Evolutionary conservation across 2,113 vertebrate species (phyloP).

Genomic region (Micronycteris hirsuta): DNA sequence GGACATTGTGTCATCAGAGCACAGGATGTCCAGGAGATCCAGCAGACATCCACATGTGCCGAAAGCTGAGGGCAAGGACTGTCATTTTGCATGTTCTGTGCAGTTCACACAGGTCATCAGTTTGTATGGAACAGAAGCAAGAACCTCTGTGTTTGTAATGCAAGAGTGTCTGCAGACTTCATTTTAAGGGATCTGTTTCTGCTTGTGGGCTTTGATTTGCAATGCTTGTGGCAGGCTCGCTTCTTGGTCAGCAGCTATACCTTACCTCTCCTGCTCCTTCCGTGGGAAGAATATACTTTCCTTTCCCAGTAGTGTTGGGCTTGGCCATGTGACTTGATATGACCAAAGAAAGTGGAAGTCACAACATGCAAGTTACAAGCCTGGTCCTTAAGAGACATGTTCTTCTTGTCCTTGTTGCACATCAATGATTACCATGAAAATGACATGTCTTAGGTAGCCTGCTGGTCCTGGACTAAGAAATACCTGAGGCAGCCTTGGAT

Average conservation of each 20-base stretch:
- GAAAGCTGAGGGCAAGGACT: background rate
- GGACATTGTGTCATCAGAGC: background rate
- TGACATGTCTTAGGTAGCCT: background rate
- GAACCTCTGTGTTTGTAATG: background rate
- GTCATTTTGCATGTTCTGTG: background rate
- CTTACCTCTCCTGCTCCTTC: background rate
- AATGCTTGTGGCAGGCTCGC: background rate
- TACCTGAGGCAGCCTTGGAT: background rate
- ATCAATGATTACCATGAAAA: background rate
- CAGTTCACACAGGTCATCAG: background rate
- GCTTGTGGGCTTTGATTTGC: background rate
- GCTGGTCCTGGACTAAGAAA: background rate
- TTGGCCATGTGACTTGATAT: background rate
- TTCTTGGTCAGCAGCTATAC: background rate
- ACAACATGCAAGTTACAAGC: background rate
- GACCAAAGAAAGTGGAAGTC: background rate
- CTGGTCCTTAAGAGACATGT: background rate
- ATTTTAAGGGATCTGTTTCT: background rate
- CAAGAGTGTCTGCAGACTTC: background rate
- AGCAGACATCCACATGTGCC: background rate
- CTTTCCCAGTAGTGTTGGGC: fast-evolving
- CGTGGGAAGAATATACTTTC: background rate
- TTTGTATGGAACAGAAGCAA: background rate
- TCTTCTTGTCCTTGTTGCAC: background rate
- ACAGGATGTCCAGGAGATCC: background rate